Conservation (phyloP, 2,888 invertebrate genomes). For the Polymixis flavicincta region DNA sequence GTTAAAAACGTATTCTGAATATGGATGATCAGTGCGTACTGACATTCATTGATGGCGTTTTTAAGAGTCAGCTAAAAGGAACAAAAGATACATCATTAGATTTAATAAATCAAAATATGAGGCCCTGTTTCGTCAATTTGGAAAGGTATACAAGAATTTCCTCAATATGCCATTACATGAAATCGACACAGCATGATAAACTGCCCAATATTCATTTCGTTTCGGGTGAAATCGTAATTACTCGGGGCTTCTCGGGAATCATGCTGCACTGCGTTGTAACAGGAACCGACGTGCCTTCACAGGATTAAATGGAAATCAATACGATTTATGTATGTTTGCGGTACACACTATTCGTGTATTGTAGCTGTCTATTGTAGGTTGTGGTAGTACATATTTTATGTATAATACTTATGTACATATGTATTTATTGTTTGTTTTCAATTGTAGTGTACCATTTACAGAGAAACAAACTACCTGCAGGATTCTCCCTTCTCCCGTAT, state of each 20-base stretch:
- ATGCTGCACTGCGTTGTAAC: conserved; percentile 14
- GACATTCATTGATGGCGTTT: too few relatives aligned
- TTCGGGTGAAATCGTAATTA: conserved; percentile 33
- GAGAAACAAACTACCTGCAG: too few relatives aligned
- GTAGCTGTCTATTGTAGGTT: not conserved
- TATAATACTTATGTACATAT: too few relatives aligned
- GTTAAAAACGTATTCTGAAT: too few relatives aligned
- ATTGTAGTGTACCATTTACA: too few relatives aligned
- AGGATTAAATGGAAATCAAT: not conserved
- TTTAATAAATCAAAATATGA: too few relatives aligned
- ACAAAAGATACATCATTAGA: too few relatives aligned
- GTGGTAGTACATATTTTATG: too few relatives aligned
- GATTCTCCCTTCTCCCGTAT: too few relatives aligned
- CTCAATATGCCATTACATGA: conserved; percentile 6
- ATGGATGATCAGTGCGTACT: too few relatives aligned
- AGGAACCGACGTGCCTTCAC: not conserved
- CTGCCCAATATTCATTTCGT: not conserved
- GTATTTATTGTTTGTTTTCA: too few relatives aligned
- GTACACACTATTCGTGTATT: not conserved
- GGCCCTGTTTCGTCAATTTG: not conserved
- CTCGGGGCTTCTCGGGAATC: conserved; percentile 2
- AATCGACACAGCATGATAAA: not conserved
- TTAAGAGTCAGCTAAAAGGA: too few relatives aligned
- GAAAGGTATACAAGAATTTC: not conserved
- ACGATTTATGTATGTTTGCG: not conserved